Conservation (phyloP, 2,113 vertebrate genomes). For the Mustelus asterias region DNA sequence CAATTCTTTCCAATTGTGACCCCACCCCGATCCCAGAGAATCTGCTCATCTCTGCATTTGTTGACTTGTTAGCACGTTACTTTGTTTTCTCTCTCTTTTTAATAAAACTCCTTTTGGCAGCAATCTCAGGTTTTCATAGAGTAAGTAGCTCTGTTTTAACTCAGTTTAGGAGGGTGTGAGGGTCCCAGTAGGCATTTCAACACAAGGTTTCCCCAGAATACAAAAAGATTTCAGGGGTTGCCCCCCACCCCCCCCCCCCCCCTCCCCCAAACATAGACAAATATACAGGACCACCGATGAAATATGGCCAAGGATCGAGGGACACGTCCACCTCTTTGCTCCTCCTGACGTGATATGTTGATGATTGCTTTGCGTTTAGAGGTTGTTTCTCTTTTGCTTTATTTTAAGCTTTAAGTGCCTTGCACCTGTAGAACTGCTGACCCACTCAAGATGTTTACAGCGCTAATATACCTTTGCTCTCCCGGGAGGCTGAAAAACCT, state of each 20-base stretch:
- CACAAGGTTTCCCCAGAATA: not conserved
- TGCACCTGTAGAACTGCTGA: constrained; percentile 37
- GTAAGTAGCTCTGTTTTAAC: not conserved
- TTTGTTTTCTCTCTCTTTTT: not conserved
- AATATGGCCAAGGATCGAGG: not conserved
- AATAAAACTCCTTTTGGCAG: not conserved
- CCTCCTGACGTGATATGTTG: not conserved
- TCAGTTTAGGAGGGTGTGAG: not conserved
- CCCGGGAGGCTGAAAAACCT: constrained; percentile 27
- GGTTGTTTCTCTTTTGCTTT: not conserved
- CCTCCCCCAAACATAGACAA: not conserved
- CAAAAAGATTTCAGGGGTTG: not conserved
- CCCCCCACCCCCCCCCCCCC: not conserved
- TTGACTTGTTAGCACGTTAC: not conserved
- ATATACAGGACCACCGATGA: not conserved
- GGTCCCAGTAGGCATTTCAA: no score
- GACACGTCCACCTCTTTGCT: not conserved
- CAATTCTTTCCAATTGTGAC: not conserved
- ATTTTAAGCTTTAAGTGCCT: constrained; percentile 30
- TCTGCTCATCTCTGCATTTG: not conserved
- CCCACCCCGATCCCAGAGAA: not conserved
- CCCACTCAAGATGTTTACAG: constrained; percentile 30
- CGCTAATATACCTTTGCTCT: constrained; percentile 33
- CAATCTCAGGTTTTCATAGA: not conserved
- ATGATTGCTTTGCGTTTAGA: not conserved